Evolutionary conservation across 1,140 invertebrate species (phyloP).

Genomic region (Drosophila biarmipes): DNA sequence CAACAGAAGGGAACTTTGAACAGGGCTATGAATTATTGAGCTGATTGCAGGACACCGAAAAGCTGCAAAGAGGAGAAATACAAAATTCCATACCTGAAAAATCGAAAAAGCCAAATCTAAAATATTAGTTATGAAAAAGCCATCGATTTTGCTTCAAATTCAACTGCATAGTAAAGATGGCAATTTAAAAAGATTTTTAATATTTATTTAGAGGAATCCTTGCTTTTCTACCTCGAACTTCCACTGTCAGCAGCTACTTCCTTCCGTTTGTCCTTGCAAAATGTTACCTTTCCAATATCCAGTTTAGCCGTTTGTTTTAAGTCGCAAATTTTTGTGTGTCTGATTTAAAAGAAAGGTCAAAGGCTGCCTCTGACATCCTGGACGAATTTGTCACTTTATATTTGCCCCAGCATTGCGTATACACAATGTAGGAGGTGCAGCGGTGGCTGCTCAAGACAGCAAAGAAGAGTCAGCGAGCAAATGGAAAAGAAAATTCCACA

Average conservation of each 20-base stretch:
- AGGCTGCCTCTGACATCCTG: slow-evolving; percentile 19
- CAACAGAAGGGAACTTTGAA: slow-evolving; percentile 12
- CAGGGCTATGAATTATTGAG: slow-evolving; percentile 39
- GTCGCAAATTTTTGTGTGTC: background rate
- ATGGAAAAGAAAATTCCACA: slow-evolving; percentile 17
- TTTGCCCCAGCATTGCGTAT: slow-evolving; percentile 37
- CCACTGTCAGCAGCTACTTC: no score
- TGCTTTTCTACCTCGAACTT: background rate
- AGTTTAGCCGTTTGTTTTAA: background rate
- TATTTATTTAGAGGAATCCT: background rate
- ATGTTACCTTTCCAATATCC: background rate
- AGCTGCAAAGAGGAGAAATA: background rate
- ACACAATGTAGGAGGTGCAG: slow-evolving; percentile 32
- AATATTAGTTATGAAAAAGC: background rate
- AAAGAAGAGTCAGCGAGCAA: slow-evolving; percentile 14
- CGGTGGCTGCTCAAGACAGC: slow-evolving; percentile 7
- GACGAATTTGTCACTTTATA: slow-evolving; percentile 33
- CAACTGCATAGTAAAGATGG: background rate
- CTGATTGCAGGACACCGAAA: slow-evolving; percentile 15
- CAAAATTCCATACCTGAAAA: slow-evolving; percentile 15
- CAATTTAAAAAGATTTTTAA: no score
- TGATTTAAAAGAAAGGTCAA: slow-evolving; percentile 30
- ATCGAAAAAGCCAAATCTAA: background rate
- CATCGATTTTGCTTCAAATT: no score
- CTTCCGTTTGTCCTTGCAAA: background rate